Base-by-base conservation (phyloP, 2,888 invertebrate species). In the Sesia bembeciformis region DNA sequence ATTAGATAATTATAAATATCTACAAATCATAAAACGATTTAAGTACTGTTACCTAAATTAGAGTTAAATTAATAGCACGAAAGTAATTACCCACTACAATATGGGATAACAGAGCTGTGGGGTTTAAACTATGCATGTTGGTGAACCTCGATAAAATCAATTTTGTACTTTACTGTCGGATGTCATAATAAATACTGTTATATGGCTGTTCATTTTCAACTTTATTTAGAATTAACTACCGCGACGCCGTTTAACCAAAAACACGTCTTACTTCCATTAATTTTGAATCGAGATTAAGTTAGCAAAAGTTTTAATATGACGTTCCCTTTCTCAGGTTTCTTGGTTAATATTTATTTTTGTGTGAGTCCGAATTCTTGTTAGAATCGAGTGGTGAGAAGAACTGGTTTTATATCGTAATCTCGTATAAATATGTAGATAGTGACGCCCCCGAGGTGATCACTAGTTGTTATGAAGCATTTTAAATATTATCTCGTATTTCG, bases 281-380 rank as follows among this genome's bases (percentile, higher is more conserved):
- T 72, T 78, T 78, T 67, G 70, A 73, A 65, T 63, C 57, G 76
- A 74, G 75, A 71, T 78, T 72, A 62, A 70, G 69, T 73, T 70
- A 68, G 68, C 73, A 68, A 69, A 72, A 61, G 66, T 73, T 74
- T 67, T 66, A 69, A 71, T 76, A 74, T 72, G 68, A 74, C 73
- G 74, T 79, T 80, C 79, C 81, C 79, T 81, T 83, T 84, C 83
- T 84, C 84, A 74, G 78, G 79, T 85, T 85, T 79, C 84, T 76
- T 84, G 80, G 79, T 82, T 81, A 82, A 80, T 86, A 85, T 87
- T 86, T 85, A 86, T 87, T 84, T 86, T 85, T 78, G 84, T 82
- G 79, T 74, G 81, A 80, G 81, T 78, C 83, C 70, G 81, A 86
- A 87, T 87, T 86, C 84, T 86, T 84, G 87, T 86, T 86, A 86